Evolutionary conservation across 2,888 invertebrate genomes (phyloP).

Genomic region (Gibbula magus): DNA sequence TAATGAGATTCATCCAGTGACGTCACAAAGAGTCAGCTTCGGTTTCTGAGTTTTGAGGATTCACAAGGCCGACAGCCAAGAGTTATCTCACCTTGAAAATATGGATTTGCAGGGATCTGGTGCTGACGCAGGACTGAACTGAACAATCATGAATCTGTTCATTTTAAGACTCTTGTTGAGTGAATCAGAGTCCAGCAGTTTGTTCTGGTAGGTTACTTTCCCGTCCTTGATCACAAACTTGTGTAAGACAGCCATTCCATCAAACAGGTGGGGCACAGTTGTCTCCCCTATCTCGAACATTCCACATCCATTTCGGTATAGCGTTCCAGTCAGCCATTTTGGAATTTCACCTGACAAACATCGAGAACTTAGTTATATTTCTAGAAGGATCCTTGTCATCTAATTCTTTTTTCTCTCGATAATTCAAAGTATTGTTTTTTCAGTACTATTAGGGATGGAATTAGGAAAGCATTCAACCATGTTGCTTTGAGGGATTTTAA

Average conservation of each 20-base stretch:
- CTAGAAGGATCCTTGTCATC: too few species aligned
- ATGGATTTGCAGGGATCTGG: constrained; percentile 84
- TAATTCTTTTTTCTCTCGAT: too few species aligned
- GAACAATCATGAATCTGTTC: constrained; percentile 84
- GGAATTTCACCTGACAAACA: constrained; percentile 58
- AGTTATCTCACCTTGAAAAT: constrained; percentile 73
- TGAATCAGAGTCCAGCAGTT: constrained; percentile 83
- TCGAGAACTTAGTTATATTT: too few species aligned
- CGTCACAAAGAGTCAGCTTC: too few species aligned
- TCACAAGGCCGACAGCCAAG: too few species aligned
- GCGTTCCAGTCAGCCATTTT: constrained; percentile 60
- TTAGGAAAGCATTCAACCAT: too few species aligned
- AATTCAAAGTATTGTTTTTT: too few species aligned
- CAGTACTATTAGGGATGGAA: too few species aligned
- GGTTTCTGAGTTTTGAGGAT: too few species aligned
- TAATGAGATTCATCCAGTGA: too few species aligned
- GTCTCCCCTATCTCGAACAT: constrained; percentile 84
- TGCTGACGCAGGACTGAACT: constrained; percentile 87
- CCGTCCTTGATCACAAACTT: constrained; percentile 76
- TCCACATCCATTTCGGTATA: constrained; percentile 84
- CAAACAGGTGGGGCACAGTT: constrained; percentile 86
- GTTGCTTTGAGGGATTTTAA: too few species aligned
- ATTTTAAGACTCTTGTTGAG: constrained; percentile 83
- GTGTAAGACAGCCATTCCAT: constrained; percentile 84
- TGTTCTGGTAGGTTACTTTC: constrained; percentile 65